These are phyloP conservation scores for Kryphioiulus occultus DNA, from an alignment of 2,888 invertebrate genomes.

Conservation along the genomic window DNA sequence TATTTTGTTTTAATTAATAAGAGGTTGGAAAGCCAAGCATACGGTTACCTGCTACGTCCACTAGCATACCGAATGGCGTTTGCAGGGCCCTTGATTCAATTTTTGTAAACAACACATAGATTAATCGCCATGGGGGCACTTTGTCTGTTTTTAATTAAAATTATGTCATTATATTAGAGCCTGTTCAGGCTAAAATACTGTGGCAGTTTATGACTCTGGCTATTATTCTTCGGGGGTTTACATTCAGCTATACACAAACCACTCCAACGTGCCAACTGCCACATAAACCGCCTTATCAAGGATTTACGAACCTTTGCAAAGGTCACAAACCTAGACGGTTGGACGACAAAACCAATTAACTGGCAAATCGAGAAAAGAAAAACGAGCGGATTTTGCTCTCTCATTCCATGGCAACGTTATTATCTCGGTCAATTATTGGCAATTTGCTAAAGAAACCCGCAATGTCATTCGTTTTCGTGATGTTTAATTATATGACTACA, in stretches of 20 bases:
- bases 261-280: not conserved
- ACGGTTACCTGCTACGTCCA: not conserved
- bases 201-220: not conserved
- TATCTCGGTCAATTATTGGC: not conserved
- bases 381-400: not conserved
- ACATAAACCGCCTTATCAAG: slow-evolving; percentile 5
- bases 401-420: not conserved
- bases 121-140: not conserved
- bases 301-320: not conserved
- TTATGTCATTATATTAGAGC: not conserved
- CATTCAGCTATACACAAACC: not conserved
- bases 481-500: too few relatives aligned
- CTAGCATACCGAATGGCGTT: not conserved
- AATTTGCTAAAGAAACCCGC: too few relatives aligned
- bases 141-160: not conserved
- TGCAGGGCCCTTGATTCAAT: not conserved
- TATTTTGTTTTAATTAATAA: not conserved
- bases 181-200: not conserved
- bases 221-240: not conserved
- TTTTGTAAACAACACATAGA: not conserved
- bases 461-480: too few relatives aligned
- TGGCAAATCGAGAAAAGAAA: not conserved
- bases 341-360: not conserved
- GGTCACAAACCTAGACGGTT: slow-evolving; percentile 5
- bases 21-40: not conserved